Evolutionary conservation across 2,113 vertebrate genomes (phyloP), one percentile per base, ranked within the genome.

Genomic region (Choloepus hoffmanni): DNA sequence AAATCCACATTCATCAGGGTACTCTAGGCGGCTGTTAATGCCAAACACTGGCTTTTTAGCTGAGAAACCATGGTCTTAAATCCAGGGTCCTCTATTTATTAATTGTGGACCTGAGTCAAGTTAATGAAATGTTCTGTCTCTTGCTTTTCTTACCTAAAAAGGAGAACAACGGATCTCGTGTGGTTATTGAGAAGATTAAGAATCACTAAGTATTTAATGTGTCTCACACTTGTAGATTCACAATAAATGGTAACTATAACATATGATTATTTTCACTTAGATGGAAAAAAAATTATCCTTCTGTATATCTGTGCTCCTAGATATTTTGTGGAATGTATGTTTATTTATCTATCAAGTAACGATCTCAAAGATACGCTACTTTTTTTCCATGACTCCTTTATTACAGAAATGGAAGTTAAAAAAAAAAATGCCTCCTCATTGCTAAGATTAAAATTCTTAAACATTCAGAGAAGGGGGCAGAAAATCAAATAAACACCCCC

Each of bases 341-440:
- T 96, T 96, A 85, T 91, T 96, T 93, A 94, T 55, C 65, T 58
- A 48, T 95, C 92, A 87, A 97, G 79, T 95, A 96, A 83, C 87
- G 50, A 92, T 19, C 45, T 84, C 93, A 77, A 72, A 97, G 95
- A 96, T 84, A 58, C 58, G 30, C 77, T 77, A 89, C 36, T 45
- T 82, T 73, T 95, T 93, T 88, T 96, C 91, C 95, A 24, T 48
- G 90, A 48, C 73, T 97, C 63, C 67, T 88, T 15, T 92, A 40
- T 86, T 91, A 97, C 88, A 95, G 79, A 85, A 96, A 91, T 87
- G 84, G 63, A 96, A 86, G 76, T 89, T 33, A 96, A 24, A 48
- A 82, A 63, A 67, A 43, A 3, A 50, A 45, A 89, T 94, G 67
- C 63, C 73, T 84, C 78, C 93, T 97, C 86, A 94, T 67, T 92